Evolutionary conservation across 2,797 vertebrate genomes (phyloP).

Genomic region (Cyprinella venusta): DNA sequence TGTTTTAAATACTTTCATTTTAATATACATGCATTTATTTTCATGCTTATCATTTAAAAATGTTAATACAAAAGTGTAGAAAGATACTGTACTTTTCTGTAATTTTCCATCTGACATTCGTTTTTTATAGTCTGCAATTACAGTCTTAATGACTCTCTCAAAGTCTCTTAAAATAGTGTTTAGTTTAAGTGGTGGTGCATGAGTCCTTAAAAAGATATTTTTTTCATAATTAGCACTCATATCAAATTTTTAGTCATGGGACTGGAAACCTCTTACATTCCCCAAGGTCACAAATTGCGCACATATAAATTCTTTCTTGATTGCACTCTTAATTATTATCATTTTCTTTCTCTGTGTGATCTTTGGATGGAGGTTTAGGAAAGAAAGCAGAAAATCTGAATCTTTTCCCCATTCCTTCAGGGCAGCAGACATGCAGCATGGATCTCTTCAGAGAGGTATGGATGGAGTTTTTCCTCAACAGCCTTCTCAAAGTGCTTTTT

Average conservation of each 20-base stretch:
- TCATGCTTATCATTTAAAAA: not conserved
- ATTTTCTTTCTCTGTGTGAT: constrained; percentile 17
- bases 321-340: constrained; percentile 28
- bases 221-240: constrained; percentile 15
- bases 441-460: not conserved
- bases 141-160: constrained; percentile 22
- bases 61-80: not conserved
- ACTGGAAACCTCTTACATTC: constrained; percentile 12
- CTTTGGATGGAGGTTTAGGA: not conserved
- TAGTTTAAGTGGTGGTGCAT: not conserved
- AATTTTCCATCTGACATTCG: not conserved
- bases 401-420: not conserved
- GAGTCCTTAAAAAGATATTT: not conserved
- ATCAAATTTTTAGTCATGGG: constrained; percentile 13
- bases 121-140: constrained; percentile 15
- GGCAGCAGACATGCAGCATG: not conserved
- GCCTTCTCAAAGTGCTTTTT: not conserved
- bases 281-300: not conserved
- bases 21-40: not conserved
- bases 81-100: not conserved
- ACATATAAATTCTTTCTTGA: constrained; percentile 7
- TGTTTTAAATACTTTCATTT: not conserved
- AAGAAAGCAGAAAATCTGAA: constrained; percentile 14
- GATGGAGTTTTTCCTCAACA: not conserved
- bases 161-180: constrained; percentile 15